phyloP scores from a whole-genome alignment of 1,140 invertebrate species.

The Drosophila navojoa region DNA sequence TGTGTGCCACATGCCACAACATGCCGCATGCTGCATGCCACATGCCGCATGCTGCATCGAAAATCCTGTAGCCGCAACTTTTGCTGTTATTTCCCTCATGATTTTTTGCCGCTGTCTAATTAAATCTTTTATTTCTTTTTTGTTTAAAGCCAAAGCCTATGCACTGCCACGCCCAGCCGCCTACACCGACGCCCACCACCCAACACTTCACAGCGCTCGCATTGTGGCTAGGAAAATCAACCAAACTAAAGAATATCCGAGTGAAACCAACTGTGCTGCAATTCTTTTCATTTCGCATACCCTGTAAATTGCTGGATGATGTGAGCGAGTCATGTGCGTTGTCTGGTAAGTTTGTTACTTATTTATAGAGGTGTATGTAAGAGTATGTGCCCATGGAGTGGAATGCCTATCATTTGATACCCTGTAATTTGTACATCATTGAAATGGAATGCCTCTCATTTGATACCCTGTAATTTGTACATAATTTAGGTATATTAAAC shows the following conservation, averaged over 20 bases:
- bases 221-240: constrained; percentile 46
- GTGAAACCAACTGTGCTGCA: constrained; percentile 40
- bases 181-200: not conserved
- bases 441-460: too few relatives aligned
- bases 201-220: constrained; percentile 50
- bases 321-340: not conserved
- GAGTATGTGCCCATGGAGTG: too few relatives aligned
- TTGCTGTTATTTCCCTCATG: constrained; percentile 33
- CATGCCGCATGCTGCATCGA: constrained; percentile 43
- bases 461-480: too few relatives aligned
- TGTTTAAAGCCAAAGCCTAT: constrained; percentile 63
- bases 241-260: not conserved
- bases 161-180: constrained; percentile 9
- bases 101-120: constrained; percentile 66
- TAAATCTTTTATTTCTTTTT: constrained; percentile 68
- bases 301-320: constrained; percentile 7
- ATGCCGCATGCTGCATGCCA: constrained; percentile 33
- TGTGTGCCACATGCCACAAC: constrained; percentile 43
- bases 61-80: constrained; percentile 44
- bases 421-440: too few relatives aligned
- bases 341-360: too few relatives aligned
- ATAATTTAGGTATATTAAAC: too few relatives aligned
- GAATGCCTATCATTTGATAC: too few relatives aligned
- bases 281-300: constrained; percentile 28
- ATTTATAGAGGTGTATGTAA: too few relatives aligned